Evolutionary conservation across 2,888 invertebrate genomes (phyloP).

Genomic region (Cremastobaeus sp.): DNA sequence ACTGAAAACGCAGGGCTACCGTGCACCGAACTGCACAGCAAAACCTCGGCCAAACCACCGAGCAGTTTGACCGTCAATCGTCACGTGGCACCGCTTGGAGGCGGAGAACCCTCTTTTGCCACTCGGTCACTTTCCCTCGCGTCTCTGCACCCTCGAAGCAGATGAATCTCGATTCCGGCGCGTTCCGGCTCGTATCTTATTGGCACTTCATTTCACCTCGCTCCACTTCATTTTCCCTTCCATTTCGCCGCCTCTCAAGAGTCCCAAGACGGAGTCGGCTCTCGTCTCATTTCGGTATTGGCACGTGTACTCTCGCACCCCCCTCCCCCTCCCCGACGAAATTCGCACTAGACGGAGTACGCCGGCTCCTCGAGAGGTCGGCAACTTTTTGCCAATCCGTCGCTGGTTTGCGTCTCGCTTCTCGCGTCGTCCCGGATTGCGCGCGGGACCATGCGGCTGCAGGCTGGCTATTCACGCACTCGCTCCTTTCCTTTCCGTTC

Average conservation of each 20-base stretch:
- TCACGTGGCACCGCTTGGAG: conserved; percentile 32
- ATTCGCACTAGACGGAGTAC: not conserved
- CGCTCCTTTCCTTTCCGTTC: conserved; percentile 67
- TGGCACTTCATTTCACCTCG: conserved; percentile 42
- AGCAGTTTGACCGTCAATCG: conserved; percentile 17
- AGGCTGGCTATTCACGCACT: conserved; percentile 56
- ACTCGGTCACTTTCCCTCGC: conserved; percentile 33
- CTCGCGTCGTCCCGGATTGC: conserved; percentile 23
- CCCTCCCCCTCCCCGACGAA: conserved; percentile 24
- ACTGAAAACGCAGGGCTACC: not conserved
- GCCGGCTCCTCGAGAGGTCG: not conserved
- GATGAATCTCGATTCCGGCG: conserved; percentile 51
- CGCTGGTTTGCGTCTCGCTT: conserved; percentile 5
- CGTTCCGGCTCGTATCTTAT: conserved; percentile 15
- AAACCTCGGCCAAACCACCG: conserved; percentile 5
- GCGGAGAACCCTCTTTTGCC: conserved; percentile 12
- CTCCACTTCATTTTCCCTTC: conserved; percentile 42
- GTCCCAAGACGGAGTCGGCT: conserved; percentile 30
- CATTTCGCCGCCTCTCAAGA: conserved; percentile 46
- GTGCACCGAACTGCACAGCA: conserved; percentile 1
- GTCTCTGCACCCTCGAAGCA: conserved; percentile 25
- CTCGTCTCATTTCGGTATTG: conserved; percentile 27
- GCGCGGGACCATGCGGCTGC: conserved; percentile 37
- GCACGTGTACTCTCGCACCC: conserved; percentile 35
- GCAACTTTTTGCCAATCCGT: too few species aligned